Percentiles rank a stretch among this genome's conserved stretches.
Evolutionary conservation across 2,888 invertebrate genomes (phyloP).

Genomic region (Gari tellinella): DNA sequence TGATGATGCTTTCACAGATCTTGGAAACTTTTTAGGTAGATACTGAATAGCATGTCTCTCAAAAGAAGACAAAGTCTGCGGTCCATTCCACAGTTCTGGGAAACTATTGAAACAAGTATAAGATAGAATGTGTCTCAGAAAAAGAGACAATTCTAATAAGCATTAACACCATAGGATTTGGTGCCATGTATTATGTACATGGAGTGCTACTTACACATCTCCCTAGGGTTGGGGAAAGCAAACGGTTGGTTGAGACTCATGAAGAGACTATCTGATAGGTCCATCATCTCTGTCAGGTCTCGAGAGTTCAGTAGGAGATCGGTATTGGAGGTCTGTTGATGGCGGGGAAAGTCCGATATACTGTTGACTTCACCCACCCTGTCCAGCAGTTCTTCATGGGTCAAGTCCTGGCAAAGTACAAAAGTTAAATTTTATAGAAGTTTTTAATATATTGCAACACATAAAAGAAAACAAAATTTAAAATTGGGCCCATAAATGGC

Average conservation of each 20-base stretch:
- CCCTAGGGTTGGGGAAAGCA: conserved; percentile 97
- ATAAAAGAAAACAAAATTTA: neutral
- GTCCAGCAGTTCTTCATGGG: conserved; percentile 64
- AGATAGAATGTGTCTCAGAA: no score
- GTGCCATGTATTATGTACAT: no score
- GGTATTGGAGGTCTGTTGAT: conserved; percentile 67
- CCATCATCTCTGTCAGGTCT: conserved; percentile 82
- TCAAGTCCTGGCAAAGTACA: conserved; percentile 42
- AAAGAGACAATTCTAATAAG: no score
- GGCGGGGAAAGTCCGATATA: conserved; percentile 30
- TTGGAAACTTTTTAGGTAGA: no score
- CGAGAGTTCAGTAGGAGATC: conserved; percentile 69
- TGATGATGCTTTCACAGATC: no score
- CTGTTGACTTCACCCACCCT: conserved; percentile 61
- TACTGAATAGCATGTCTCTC: no score
- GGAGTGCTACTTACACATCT: conserved; percentile 95
- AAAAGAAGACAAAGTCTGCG: no score
- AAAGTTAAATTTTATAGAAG: neutral
- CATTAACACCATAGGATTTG: no score
- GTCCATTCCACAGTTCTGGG: no score
- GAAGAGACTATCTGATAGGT: conserved; percentile 85
- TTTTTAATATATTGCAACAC: neutral
- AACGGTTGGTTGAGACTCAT: conserved; percentile 89
- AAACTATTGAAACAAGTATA: no score
- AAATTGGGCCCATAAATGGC: no score